Conservation (phyloP, 2,797 vertebrate genomes). For the Galagoides demidoff region DNA sequence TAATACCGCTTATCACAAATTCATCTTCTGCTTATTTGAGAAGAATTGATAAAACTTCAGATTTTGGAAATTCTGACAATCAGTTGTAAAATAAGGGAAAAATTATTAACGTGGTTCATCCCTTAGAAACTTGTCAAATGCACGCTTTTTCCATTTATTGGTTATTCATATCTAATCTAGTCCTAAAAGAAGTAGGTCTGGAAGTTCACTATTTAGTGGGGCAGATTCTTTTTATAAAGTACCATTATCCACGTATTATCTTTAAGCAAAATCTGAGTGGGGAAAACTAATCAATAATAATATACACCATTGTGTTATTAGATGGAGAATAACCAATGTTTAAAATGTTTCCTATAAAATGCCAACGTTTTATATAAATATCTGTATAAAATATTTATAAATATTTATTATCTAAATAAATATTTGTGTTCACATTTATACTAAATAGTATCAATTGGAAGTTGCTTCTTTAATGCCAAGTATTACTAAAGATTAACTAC, state of each 20-base stretch:
- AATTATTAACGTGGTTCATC: not conserved
- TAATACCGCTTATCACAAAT: not conserved
- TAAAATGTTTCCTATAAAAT: conserved; percentile 14
- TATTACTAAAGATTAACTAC: not conserved
- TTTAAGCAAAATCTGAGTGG: not conserved
- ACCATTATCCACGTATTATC: not conserved
- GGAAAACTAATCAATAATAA: not conserved
- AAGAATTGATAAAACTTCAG: not conserved
- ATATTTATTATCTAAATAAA: no score
- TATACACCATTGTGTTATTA: not conserved
- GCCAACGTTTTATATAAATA: not conserved
- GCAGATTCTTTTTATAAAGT: not conserved
- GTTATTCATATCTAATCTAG: conserved; percentile 9
- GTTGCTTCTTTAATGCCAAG: not conserved
- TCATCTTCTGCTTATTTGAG: not conserved
- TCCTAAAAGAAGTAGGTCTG: not conserved
- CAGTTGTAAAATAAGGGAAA: conserved; percentile 3
- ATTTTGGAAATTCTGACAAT: not conserved
- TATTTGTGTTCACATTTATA: not conserved
- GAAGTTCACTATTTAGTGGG: not conserved
- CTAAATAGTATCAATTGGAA: conserved; percentile 20
- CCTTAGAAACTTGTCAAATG: not conserved
- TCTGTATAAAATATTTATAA: conserved; percentile 9
- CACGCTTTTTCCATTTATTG: not conserved
- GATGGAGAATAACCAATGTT: not conserved